Evolutionary conservation across 2,113 vertebrate genomes (phyloP).

Genomic region (Calyptomena viridis): DNA sequence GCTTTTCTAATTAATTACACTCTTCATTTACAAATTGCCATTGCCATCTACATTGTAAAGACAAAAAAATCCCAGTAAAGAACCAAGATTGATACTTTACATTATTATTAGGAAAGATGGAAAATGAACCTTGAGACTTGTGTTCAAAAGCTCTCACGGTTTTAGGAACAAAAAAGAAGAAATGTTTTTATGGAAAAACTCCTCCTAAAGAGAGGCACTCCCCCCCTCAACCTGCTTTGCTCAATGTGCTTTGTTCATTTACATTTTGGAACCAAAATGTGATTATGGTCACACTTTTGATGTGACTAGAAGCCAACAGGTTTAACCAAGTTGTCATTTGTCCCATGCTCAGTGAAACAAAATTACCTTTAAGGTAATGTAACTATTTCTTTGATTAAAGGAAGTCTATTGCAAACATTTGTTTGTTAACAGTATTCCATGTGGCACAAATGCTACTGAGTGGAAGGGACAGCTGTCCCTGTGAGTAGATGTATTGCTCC

Average conservation of each 20-base stretch:
- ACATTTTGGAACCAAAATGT: slow-evolving; percentile 48
- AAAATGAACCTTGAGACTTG: slow-evolving; percentile 59
- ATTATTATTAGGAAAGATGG: slow-evolving; percentile 60
- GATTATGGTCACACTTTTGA: slow-evolving; percentile 23
- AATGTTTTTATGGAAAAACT: slow-evolving; percentile 56
- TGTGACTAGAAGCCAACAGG: background rate
- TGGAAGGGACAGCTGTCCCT: background rate
- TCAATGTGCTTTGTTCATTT: slow-evolving; percentile 50
- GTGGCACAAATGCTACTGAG: background rate
- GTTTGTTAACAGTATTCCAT: background rate
- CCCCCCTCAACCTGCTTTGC: background rate
- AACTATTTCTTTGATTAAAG: background rate
- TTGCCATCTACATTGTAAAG: slow-evolving; percentile 42
- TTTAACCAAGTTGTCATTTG: slow-evolving; percentile 41
- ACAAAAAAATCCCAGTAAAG: slow-evolving; percentile 48
- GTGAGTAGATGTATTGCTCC: background rate
- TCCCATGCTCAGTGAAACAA: slow-evolving; percentile 34
- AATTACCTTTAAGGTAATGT: slow-evolving; percentile 26
- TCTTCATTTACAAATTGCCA: slow-evolving; percentile 73
- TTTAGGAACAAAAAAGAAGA: slow-evolving; percentile 1
- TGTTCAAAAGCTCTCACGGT: slow-evolving; percentile 27
- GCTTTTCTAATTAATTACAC: slow-evolving; percentile 72
- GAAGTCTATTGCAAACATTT: slow-evolving; percentile 13
- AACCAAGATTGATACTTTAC: slow-evolving; percentile 43
- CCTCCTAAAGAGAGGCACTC: slow-evolving; percentile 42